Evolutionary conservation across 2,113 vertebrate genomes (phyloP).

Genomic region (Tenebrosternarchus preto): DNA sequence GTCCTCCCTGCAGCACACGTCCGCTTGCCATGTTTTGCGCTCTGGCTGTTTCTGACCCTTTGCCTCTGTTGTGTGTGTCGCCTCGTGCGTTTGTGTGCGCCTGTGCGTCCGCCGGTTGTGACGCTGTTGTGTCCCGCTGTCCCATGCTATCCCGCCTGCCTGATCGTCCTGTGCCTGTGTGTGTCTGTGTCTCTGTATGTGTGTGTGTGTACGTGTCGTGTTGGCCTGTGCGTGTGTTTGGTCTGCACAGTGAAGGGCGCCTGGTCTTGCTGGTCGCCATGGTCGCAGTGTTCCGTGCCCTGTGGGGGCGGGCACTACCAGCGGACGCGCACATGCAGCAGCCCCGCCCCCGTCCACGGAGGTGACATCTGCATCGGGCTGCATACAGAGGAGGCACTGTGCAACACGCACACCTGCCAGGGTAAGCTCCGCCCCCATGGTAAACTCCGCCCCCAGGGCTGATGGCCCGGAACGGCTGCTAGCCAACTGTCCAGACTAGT

Average conservation of each 20-base stretch:
- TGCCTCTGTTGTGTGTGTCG: too few species aligned
- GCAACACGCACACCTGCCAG: conserved; percentile 91
- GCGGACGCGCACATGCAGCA: conserved; percentile 90
- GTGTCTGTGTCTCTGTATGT: conserved; percentile 52
- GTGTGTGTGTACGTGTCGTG: conserved; percentile 41
- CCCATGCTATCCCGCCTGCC: conserved; percentile 43
- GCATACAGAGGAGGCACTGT: conserved; percentile 95
- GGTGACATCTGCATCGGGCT: conserved; percentile 97
- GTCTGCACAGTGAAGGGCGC: conserved; percentile 83
- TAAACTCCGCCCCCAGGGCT: conserved; percentile 59
- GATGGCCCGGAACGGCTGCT: neutral
- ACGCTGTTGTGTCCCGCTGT: conserved; percentile 34
- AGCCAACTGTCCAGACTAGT: conserved; percentile 14
- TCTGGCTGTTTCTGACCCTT: conserved; percentile 12
- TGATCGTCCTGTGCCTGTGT: conserved; percentile 50
- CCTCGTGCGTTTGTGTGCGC: too few species aligned
- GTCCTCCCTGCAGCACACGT: neutral
- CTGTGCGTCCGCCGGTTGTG: conserved; percentile 31
- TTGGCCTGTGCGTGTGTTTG: conserved; percentile 19
- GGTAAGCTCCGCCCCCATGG: conserved; percentile 71
- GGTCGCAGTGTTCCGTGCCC: conserved; percentile 93
- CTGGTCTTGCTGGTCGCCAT: conserved; percentile 97
- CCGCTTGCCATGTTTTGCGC: conserved; percentile 4
- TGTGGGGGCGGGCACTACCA: conserved; percentile 96
- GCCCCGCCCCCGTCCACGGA: conserved; percentile 78